Evolutionary conservation across 2,113 vertebrate species (phyloP).

Genomic region (Oncorhynchus kisutch): DNA sequence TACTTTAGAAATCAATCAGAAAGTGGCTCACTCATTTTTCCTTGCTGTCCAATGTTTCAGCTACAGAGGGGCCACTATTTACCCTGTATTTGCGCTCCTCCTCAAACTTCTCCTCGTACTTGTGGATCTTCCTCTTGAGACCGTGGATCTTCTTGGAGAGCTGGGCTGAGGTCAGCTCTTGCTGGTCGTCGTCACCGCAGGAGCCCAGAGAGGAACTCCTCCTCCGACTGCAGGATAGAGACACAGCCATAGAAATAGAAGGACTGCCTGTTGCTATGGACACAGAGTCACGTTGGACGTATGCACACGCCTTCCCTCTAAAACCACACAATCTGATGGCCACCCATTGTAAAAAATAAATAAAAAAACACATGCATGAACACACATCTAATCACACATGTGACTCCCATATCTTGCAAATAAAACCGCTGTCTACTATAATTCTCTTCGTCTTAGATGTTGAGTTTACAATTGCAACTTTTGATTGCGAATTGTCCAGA

Average conservation of each 20-base stretch:
- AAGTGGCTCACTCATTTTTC: not conserved
- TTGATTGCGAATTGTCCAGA: no score
- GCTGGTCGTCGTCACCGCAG: slow-evolving; percentile 82
- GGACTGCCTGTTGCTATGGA: not conserved
- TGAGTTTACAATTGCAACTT: no score
- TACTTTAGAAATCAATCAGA: no score
- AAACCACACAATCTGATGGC: not conserved
- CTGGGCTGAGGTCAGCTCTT: slow-evolving; percentile 87
- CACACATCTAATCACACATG: no score
- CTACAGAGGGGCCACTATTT: not conserved
- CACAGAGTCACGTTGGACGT: not conserved
- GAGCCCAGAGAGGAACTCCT: slow-evolving; percentile 92
- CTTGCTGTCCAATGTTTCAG: no score
- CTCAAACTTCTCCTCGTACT: slow-evolving; percentile 93
- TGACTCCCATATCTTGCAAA: not conserved
- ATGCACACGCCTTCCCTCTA: not conserved
- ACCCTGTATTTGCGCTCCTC: slow-evolving; percentile 96
- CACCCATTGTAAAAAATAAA: no score
- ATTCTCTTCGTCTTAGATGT: no score
- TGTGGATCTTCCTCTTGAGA: slow-evolving; percentile 94
- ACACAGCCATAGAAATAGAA: not conserved
- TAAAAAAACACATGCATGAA: no score
- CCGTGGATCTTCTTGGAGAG: slow-evolving; percentile 91
- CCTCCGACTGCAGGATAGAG: slow-evolving; percentile 73
- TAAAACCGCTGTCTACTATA: no score